Evolutionary conservation across 2,113 vertebrate genomes (phyloP).

Genomic region (Periophthalmus modestus): DNA sequence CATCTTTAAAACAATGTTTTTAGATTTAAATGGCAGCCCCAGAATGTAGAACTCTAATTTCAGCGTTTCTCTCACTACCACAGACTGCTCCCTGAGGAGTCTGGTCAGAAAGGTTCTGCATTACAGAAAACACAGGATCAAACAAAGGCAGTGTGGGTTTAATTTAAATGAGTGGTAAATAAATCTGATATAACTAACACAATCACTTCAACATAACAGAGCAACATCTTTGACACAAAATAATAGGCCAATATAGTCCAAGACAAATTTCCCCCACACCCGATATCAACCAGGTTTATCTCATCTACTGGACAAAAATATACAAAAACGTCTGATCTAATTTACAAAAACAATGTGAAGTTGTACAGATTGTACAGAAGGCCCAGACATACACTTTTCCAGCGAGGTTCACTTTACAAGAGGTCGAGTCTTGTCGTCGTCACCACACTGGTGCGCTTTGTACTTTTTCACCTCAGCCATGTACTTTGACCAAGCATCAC

Average conservation of each 20-base stretch:
- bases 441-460: conserved; percentile 95
- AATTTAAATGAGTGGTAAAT: conserved; percentile 49
- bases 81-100: background rate
- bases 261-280: background rate
- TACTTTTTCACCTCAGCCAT: conserved; percentile 99
- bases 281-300: background rate
- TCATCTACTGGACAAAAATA: conserved; percentile 28
- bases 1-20: too few relatives aligned
- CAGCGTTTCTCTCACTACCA: too few relatives aligned
- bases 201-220: conserved; percentile 30
- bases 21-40: too few relatives aligned
- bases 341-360: conserved; percentile 41
- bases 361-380: conserved; percentile 62
- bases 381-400: conserved; percentile 20
- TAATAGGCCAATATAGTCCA: conserved; percentile 34
- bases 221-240: conserved; percentile 30
- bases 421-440: conserved; percentile 94
- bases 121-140: conserved; percentile 3
- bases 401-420: conserved; percentile 86
- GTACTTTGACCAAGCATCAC: conserved; percentile 94
- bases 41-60: background rate
- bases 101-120: background rate
- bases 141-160: conserved; percentile 54
- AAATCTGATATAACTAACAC: conserved; percentile 37
- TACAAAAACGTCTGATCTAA: conserved; percentile 18